Conservation (phyloP, 2,888 invertebrate genomes). For the Drosophila tanythrix region DNA sequence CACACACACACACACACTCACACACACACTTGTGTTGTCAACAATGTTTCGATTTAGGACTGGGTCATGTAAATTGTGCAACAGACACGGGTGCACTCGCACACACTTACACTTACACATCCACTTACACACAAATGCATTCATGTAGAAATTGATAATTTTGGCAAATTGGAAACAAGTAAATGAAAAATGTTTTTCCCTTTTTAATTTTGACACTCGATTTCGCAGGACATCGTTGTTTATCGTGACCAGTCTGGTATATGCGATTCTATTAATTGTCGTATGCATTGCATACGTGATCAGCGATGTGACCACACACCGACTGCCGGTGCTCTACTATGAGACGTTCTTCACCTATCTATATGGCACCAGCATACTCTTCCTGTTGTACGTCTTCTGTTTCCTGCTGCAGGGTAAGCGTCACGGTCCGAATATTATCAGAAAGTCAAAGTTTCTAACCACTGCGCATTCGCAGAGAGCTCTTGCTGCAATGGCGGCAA, state of each 20-base stretch:
- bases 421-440: neutral
- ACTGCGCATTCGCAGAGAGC: constrained; percentile 87
- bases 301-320: constrained; percentile 97
- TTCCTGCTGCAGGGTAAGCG: constrained; percentile 93
- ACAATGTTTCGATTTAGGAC: constrained; percentile 26
- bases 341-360: constrained; percentile 98
- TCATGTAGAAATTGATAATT: constrained; percentile 24
- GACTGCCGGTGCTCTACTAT: constrained; percentile 95
- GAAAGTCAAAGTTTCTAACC: neutral
- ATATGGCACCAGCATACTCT: constrained; percentile 96
- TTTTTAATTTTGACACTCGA: neutral
- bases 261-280: constrained; percentile 96
- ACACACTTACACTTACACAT: neutral
- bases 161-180: neutral
- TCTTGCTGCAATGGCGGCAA: constrained; percentile 90
- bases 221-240: constrained; percentile 93
- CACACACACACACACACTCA: constrained; percentile 12
- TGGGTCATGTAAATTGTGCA: constrained; percentile 23
- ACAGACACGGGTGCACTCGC: constrained; percentile 14
- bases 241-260: constrained; percentile 98
- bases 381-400: constrained; percentile 97
- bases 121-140: neutral
- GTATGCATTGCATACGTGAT: constrained; percentile 97
- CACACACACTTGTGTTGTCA: constrained; percentile 9
- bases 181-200: neutral